Percentiles rank a stretch among this genome's conserved stretches.
Conservation (phyloP, 2,888 invertebrate genomes). For the Bombylius discolor region DNA sequence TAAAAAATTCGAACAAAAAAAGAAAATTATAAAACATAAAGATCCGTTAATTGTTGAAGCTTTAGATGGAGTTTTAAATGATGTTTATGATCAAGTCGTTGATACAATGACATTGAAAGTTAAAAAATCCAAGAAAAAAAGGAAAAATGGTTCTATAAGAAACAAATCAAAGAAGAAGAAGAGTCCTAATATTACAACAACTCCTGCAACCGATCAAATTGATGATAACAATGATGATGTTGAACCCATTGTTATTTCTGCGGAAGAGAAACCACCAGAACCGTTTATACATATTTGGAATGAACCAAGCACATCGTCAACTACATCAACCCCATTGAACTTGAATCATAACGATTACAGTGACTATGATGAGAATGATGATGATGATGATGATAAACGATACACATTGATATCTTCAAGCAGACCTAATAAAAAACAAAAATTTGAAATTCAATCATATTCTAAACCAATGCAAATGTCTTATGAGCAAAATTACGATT, state of each 20-base stretch:
- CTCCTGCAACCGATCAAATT: constrained; percentile 4
- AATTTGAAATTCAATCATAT: too few species aligned
- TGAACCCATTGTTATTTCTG: too few species aligned
- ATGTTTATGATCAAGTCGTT: not conserved
- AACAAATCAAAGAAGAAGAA: not conserved
- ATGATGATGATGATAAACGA: constrained; percentile 16
- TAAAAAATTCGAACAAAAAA: not conserved
- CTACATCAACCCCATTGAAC: too few species aligned
- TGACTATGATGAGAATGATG: constrained; percentile 10
- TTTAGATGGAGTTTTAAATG: not conserved
- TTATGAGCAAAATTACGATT: not conserved
- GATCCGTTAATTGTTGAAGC: not conserved
- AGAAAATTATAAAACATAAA: not conserved
- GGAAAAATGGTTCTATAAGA: not conserved
- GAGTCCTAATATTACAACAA: not conserved
- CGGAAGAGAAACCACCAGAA: too few species aligned
- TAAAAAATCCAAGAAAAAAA: not conserved
- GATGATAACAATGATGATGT: too few species aligned
- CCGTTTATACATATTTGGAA: too few species aligned
- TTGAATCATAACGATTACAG: constrained; percentile 12
- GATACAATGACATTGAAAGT: constrained; percentile 1
- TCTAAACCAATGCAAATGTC: too few species aligned
- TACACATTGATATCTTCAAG: not conserved
- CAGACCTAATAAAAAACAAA: too few species aligned
- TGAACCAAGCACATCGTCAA: too few species aligned